Percentiles rank a stretch among this genome's conserved stretches.
phyloP scores from a whole-genome alignment of 2,113 vertebrate species.

The Anser brachyrhynchus region DNA sequence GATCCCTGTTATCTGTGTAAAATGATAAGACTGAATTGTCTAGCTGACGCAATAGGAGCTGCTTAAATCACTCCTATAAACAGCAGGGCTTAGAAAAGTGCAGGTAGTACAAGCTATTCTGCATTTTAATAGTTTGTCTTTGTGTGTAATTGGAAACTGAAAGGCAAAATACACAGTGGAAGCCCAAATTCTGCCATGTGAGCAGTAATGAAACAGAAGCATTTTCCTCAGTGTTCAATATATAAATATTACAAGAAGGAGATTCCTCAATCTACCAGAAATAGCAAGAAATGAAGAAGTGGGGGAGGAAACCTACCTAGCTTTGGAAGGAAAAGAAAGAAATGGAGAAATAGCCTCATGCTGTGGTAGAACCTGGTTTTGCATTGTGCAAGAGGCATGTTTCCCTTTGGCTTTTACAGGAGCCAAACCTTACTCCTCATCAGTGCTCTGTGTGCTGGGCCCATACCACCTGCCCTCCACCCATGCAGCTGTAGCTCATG shows the following conservation, averaged over 20 bases:
- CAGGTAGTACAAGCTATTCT: neutral
- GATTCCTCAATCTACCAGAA: neutral
- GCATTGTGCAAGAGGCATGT: neutral
- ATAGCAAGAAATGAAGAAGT: neutral
- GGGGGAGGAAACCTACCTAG: neutral
- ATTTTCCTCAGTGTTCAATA: neutral
- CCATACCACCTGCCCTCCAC: neutral
- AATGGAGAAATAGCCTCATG: conserved; percentile 45
- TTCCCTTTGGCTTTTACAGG: neutral
- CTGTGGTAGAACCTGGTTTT: conserved; percentile 41
- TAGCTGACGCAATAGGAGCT: neutral
- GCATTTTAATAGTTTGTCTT: neutral
- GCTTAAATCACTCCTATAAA: neutral
- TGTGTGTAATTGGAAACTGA: conserved; percentile 9
- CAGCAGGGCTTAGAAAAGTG: neutral
- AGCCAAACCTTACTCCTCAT: neutral
- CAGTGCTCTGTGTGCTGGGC: neutral
- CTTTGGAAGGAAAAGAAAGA: neutral
- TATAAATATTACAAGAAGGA: neutral
- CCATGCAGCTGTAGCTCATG: fast-evolving
- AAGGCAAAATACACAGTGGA: neutral
- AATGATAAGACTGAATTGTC: neutral
- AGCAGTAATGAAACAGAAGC: neutral
- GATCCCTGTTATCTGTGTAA: neutral
- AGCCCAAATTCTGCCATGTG: neutral